phyloP scores from a whole-genome alignment of 2,797 vertebrate genomes.

The Natrix natrix region DNA sequence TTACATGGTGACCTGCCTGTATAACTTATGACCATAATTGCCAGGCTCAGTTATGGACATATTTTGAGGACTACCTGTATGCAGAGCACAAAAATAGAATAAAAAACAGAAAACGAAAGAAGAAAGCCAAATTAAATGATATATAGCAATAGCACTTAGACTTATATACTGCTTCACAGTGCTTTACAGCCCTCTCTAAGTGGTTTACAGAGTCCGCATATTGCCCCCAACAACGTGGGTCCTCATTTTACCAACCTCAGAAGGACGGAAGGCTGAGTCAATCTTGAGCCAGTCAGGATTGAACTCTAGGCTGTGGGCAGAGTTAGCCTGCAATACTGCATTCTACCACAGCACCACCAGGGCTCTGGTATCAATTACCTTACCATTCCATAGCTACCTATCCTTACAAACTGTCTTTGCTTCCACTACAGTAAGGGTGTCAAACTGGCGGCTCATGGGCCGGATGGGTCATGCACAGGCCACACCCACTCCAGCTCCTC shows the following conservation, averaged over 20 bases:
- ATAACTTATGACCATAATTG: background rate
- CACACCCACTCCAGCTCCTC: accelerated
- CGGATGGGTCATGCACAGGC: accelerated
- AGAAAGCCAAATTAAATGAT: background rate
- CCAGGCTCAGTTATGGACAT: background rate
- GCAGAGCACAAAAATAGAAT: background rate
- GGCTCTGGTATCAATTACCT: background rate
- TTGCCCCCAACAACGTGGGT: background rate
- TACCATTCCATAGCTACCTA: background rate
- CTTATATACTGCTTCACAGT: background rate
- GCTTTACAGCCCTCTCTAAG: background rate
- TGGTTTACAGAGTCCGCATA: background rate
- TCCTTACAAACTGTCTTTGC: background rate
- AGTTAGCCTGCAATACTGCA: background rate
- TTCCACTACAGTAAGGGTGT: background rate
- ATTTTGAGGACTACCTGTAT: background rate
- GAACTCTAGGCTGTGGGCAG: background rate
- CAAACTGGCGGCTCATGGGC: background rate
- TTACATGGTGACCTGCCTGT: background rate
- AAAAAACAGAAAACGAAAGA: background rate
- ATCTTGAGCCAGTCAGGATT: background rate
- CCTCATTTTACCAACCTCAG: background rate
- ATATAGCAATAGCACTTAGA: background rate
- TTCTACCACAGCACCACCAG: background rate
- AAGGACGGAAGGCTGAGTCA: background rate